Conservation (phyloP, 1,140 invertebrate genomes). For the Anadara kagoshimensis region DNA sequence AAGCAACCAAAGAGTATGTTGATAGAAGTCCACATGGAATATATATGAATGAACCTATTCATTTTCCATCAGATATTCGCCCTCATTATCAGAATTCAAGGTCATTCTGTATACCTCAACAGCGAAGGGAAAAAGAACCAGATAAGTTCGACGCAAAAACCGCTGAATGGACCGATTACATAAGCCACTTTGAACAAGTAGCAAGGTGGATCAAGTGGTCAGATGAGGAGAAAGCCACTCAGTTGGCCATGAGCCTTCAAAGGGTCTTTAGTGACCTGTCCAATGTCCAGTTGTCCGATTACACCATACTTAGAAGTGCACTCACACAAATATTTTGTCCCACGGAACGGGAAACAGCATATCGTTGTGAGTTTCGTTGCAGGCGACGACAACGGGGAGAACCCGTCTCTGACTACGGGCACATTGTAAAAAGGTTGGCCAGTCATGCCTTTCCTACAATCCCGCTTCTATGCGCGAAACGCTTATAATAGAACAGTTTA, state of each 20-base stretch:
- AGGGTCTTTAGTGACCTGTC: slow-evolving; percentile 4
- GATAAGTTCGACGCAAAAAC: slow-evolving; percentile 12
- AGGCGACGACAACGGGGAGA: neutral
- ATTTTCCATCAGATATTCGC: too few species aligned
- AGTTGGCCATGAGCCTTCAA: slow-evolving; percentile 5
- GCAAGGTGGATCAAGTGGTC: slow-evolving; percentile 21
- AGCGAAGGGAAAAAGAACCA: slow-evolving; percentile 21
- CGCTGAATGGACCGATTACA: slow-evolving; percentile 22
- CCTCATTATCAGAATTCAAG: too few species aligned
- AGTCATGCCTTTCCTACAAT: slow-evolving; percentile 12
- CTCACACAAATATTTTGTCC: slow-evolving; percentile 19
- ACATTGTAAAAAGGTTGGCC: neutral
- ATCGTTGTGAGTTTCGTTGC: slow-evolving; percentile 20
- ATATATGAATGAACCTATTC: too few species aligned
- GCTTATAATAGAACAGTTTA: slow-evolving; percentile 17
- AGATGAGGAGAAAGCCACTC: slow-evolving; percentile 12
- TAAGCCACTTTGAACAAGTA: slow-evolving; percentile 29
- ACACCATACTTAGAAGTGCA: neutral
- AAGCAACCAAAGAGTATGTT: too few species aligned
- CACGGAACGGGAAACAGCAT: slow-evolving; percentile 3
- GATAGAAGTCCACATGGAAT: too few species aligned
- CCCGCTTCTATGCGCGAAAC: too few species aligned
- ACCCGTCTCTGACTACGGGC: slow-evolving; percentile 8
- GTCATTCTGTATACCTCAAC: too few species aligned
- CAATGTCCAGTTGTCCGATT: neutral